Evolutionary conservation across 2,113 vertebrate species (phyloP).

Genomic region (Notothenia coriiceps): DNA sequence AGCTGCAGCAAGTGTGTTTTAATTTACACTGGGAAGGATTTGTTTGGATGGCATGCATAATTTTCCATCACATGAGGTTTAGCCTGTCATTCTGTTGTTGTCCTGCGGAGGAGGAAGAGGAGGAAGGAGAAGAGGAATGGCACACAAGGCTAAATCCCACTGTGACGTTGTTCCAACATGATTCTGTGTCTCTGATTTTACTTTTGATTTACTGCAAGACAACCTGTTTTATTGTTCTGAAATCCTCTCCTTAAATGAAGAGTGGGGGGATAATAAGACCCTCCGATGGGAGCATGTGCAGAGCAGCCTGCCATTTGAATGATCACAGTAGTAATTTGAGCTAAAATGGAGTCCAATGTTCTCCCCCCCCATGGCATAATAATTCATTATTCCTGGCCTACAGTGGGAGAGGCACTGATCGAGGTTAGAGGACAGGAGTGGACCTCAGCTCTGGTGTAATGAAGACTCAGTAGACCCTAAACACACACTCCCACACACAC

Average conservation of each 20-base stretch:
- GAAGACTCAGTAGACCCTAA: conserved; percentile 82
- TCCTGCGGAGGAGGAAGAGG: conserved; percentile 60
- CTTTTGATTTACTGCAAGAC: neutral
- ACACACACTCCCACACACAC: conserved; percentile 47
- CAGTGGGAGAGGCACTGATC: conserved; percentile 72
- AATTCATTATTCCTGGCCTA: conserved; percentile 80
- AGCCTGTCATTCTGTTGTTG: conserved; percentile 68
- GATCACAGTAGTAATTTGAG: conserved; percentile 79
- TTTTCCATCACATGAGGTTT: conserved; percentile 77
- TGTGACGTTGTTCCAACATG: conserved; percentile 46
- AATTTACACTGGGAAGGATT: conserved; percentile 80
- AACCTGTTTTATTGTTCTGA: too few species aligned
- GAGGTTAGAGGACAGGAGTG: conserved; percentile 78
- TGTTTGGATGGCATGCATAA: conserved; percentile 79
- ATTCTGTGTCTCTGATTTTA: conserved; percentile 8
- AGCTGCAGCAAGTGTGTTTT: conserved; percentile 67
- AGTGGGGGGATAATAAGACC: conserved; percentile 47
- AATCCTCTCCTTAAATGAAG: conserved; percentile 11
- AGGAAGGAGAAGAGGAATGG: conserved; percentile 27
- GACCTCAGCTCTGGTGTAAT: conserved; percentile 79
- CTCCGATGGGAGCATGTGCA: conserved; percentile 34
- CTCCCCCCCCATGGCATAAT: conserved; percentile 75
- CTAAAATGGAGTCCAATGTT: conserved; percentile 78
- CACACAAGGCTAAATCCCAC: conserved; percentile 67
- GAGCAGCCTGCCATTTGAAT: conserved; percentile 75